Evolutionary conservation across 2,888 invertebrate species (phyloP).

Genomic region (Polyommatus icarus): DNA sequence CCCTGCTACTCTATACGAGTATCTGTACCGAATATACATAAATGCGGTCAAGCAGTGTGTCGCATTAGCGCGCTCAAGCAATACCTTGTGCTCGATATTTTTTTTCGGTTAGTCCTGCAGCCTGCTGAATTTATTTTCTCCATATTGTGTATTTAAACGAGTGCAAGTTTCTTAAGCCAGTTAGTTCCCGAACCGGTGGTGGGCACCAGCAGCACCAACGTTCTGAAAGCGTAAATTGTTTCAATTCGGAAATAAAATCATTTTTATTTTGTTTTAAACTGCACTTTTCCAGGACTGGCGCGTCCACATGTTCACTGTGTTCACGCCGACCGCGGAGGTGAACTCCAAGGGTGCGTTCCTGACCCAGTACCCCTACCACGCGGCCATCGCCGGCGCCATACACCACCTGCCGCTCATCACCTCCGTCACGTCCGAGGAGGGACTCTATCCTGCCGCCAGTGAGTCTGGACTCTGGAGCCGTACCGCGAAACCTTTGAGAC

Average conservation of each 20-base stretch:
- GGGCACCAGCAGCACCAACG: too few species aligned
- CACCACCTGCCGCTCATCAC: constrained; percentile 86
- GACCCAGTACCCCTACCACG: constrained; percentile 82
- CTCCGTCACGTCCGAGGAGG: constrained; percentile 85
- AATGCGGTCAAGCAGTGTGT: too few species aligned
- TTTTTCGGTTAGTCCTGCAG: too few species aligned
- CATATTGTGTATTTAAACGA: not conserved
- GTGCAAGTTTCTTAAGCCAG: too few species aligned
- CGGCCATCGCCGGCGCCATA: constrained; percentile 81
- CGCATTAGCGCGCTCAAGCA: too few species aligned
- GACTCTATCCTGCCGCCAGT: constrained; percentile 85
- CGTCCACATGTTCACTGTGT: constrained; percentile 85
- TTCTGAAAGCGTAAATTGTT: too few species aligned
- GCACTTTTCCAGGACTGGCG: constrained; percentile 62
- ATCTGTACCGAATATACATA: too few species aligned
- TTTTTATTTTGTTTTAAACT: not conserved
- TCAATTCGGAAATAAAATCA: too few species aligned
- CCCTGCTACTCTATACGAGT: too few species aligned
- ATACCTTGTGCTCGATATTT: too few species aligned
- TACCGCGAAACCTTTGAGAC: too few species aligned
- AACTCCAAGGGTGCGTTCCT: constrained; percentile 80
- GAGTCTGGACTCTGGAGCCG: not conserved
- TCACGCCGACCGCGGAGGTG: constrained; percentile 86
- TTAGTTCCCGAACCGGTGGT: too few species aligned
- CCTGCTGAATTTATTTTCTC: not conserved